Evolutionary conservation across 2,888 invertebrate genomes (phyloP).

Genomic region (Scaptomyza reducta): DNA sequence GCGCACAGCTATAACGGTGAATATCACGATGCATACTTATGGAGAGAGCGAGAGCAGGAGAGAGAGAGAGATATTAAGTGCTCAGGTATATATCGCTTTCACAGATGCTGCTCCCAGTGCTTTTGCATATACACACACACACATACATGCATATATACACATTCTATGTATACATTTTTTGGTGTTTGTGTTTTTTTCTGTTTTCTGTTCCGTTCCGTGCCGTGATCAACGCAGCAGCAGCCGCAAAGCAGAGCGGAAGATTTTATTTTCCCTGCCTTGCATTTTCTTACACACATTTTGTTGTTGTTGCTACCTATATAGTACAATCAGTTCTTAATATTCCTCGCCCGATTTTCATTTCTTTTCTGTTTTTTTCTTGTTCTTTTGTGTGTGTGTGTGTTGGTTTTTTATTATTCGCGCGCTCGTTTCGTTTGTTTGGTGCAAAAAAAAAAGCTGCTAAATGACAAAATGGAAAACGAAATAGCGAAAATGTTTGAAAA

Average conservation of each 20-base stretch:
- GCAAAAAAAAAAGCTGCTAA: constrained; percentile 5
- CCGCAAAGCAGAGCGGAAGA: constrained; percentile 45
- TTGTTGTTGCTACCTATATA: constrained; percentile 11
- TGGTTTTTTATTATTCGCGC: constrained; percentile 32
- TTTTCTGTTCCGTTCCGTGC: constrained; percentile 22
- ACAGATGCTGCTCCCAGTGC: constrained; percentile 18
- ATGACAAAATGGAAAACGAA: constrained; percentile 1
- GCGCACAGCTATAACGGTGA: too few relatives aligned
- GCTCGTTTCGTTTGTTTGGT: constrained; percentile 42
- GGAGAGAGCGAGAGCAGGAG: constrained; percentile 5
- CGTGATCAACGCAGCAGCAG: constrained; percentile 46
- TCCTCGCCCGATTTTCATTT: background rate
- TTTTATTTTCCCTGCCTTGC: constrained; percentile 42
- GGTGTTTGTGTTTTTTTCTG: constrained; percentile 20
- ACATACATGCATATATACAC: constrained; percentile 52
- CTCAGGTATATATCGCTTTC: constrained; percentile 13
- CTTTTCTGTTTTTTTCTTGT: background rate
- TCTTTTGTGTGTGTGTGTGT: constrained; percentile 11
- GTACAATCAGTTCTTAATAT: constrained; percentile 21
- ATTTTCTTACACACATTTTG: constrained; percentile 25
- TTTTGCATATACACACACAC: background rate
- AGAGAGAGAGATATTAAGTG: background rate
- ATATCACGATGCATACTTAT: too few relatives aligned
- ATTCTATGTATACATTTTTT: constrained; percentile 63
- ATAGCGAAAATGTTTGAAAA: constrained; percentile 8